Base-by-base conservation (phyloP, 2,797 vertebrate species). In the Sebastiscus albofasciatus region DNA sequence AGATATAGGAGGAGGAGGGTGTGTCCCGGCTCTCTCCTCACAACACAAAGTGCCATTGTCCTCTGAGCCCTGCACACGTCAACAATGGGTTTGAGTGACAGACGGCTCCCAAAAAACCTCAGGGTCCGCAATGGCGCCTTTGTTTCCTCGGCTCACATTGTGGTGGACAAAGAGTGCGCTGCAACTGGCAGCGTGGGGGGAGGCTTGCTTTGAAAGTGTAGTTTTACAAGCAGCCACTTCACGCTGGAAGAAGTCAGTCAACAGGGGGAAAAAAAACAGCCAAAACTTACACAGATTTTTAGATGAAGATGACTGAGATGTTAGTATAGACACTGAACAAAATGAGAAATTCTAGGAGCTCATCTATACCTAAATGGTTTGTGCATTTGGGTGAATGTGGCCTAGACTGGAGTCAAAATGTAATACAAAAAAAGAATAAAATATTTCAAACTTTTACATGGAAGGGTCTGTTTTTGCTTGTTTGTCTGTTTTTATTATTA, bases 81-180 rank as follows among this genome's bases (percentile, higher is more conserved):
- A 91, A 95, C 94, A 94, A 94, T 94, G 83, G 90, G 34, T 90
- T 83, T 94, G 94, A 96, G 89, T 95, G 95, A 92, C 95, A 95
- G 87, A 88, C 77, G 72, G 87, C 89, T 94, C 84, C 88, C 71
- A 78, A 92, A 90, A 93, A 91, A 91, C 86, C 89, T 87, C 86
- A 84, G 81, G 87, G 84, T 86, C 77, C 60, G 91, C 89, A 94
- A 91, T 91, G 90, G 91, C 56, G 72, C 87, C 91, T 94, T 94
- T 95, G 93, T 95, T 86, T 89, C 82, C 85, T 20, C 2, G 4
- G 75, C 83, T 89, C 81, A 82, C 88, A 92, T 90, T 93, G 92
- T 93, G 87, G 75, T 67, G 86, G 89, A 94, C 91, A 94, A 94
- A 93, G 87, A 90, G 77, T 72, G 78, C 55, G 68, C 83, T 89